Evolutionary conservation across 2,888 invertebrate genomes (phyloP).

Genomic region (Platerodrilus igneus): DNA sequence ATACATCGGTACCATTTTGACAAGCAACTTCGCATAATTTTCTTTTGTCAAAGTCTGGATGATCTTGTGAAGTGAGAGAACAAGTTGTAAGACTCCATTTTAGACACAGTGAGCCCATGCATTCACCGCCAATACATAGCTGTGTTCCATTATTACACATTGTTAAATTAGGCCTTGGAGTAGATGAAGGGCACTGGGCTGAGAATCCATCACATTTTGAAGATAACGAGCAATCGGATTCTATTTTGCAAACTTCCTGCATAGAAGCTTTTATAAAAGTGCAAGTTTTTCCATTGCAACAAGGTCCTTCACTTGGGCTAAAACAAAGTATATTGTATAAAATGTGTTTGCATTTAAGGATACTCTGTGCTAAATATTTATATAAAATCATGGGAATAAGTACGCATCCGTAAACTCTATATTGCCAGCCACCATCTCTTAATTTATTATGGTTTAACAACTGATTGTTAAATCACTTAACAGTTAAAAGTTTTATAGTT

Average conservation of each 20-base stretch:
- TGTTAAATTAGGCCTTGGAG: constrained; percentile 81
- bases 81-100: constrained; percentile 94
- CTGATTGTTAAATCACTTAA: too few relatives aligned
- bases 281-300: constrained; percentile 79
- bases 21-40: constrained; percentile 97
- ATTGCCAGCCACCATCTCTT: too few relatives aligned
- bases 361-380: too few relatives aligned
- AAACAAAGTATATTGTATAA: too few relatives aligned
- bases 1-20: constrained; percentile 76
- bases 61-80: constrained; percentile 79
- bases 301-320: constrained; percentile 97
- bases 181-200: constrained; percentile 83
- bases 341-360: too few relatives aligned
- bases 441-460: too few relatives aligned
- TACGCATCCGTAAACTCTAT: too few relatives aligned
- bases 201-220: constrained; percentile 81
- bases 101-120: constrained; percentile 91
- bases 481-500: too few relatives aligned
- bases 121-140: constrained; percentile 85
- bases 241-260: constrained; percentile 72
- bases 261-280: constrained; percentile 63
- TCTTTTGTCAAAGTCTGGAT: constrained; percentile 72
- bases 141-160: constrained; percentile 91
- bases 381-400: too few relatives aligned
- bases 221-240: constrained; percentile 85